Evolutionary conservation across 1,140 invertebrate species (phyloP), one percentile per base, ranked within the genome.

Genomic region (Goniozus legneri): DNA sequence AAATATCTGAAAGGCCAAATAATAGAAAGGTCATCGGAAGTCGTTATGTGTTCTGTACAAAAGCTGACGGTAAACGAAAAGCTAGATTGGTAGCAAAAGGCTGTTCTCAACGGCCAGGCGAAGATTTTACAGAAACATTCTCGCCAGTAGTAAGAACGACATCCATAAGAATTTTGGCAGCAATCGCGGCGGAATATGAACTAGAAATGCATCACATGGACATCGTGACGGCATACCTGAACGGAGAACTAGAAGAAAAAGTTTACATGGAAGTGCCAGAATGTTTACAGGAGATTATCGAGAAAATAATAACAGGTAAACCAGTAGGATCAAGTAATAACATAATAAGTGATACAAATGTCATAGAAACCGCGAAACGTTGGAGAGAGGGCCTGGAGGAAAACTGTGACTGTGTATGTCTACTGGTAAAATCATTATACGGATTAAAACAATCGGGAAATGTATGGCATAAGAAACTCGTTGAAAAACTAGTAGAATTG

Each of bases 51-150:
- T 54, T 43, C 8, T 39, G 10, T 15, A 45, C 16, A 21, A 40
- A 50, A 27, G 2, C 6, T 2, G 8, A 34, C 2, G 15, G 45
- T 18, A 33, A 42, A 14, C 62, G 52, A 32, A 71, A 70, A 38
- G 66, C 58, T 19, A 33, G 64, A 27, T 54, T 67, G 13, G 62
- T 68, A 7, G 61, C 61, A 6, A 52, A 60, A 35, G 61, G 64
- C 8, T 61, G 21, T 18, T 37, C 36, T 4, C 62, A 64, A 42
- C 15, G 34, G 12, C 33, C 41, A n/a, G 57, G 55, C 2, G 22
- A 54, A 19, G 60, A 68, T 49, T 68, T 60, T 39, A 20, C 53
- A 4, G 52, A 68, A 18, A 65, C 59, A 2, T 69, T 47, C 33
- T 46, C 58, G 1, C 61, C 60, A 7, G 61, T 69, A 4, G 51